Conservation (phyloP, 2,797 vertebrate species). For the Microhierax caerulescens region DNA sequence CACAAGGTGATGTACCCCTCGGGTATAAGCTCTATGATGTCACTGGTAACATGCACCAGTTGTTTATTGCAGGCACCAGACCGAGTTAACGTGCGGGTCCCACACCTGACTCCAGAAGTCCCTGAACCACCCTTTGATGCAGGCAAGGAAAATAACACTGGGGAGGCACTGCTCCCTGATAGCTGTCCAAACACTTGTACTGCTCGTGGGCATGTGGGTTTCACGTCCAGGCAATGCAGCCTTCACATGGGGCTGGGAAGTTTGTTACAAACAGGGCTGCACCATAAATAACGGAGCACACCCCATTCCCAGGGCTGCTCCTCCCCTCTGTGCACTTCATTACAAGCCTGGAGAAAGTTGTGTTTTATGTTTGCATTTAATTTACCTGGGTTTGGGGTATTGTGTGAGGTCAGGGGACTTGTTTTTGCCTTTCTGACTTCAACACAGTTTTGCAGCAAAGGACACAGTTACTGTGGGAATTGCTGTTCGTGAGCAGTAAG, state of each 20-base stretch:
- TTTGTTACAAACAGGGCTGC: not conserved
- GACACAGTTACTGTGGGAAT: not conserved
- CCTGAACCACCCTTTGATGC: not conserved
- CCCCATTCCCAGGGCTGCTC: not conserved
- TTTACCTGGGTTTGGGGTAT: not conserved
- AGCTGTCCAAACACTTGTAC: not conserved
- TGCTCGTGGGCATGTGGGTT: not conserved
- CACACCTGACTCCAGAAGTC: not conserved
- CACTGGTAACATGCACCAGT: not conserved
- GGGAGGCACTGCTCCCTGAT: accelerated
- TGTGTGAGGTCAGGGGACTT: not conserved
- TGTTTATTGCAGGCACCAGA: accelerated
- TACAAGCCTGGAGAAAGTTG: not conserved
- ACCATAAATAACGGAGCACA: not conserved
- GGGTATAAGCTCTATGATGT: not conserved
- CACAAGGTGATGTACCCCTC: not conserved
- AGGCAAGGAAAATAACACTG: not conserved
- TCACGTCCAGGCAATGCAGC: not conserved
- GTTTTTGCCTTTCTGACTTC: not conserved
- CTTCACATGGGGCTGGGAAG: not conserved
- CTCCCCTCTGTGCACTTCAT: not conserved
- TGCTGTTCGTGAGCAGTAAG: not conserved
- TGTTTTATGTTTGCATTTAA: not conserved
- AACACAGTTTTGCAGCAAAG: not conserved
- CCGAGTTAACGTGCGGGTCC: accelerated